Evolutionary conservation across 2,797 vertebrate genomes (phyloP).

Genomic region (Bradypodion ventrale): DNA sequence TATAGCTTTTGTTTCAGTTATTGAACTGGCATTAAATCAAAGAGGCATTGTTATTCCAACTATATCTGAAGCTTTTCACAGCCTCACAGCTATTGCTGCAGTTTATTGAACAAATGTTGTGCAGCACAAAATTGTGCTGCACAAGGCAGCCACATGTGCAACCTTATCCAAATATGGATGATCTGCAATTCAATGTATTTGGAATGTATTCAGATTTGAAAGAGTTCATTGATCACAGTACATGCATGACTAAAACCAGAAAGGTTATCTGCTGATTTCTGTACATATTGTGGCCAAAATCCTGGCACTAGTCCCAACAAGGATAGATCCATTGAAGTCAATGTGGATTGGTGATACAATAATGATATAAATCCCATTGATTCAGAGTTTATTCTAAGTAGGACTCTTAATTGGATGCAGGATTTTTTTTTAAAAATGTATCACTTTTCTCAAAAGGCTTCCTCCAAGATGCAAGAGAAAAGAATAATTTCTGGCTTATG

Average conservation of each 20-base stretch:
- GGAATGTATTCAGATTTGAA: not conserved
- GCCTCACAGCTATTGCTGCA: not conserved
- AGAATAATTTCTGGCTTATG: not conserved
- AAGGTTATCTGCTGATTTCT: not conserved
- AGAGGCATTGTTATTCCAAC: conserved; percentile 28
- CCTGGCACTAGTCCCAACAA: too few relatives aligned
- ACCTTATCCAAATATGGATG: not conserved
- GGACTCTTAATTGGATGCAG: too few relatives aligned
- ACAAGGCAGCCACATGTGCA: not conserved
- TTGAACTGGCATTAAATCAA: conserved; percentile 49
- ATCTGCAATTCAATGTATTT: not conserved
- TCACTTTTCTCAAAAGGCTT: not conserved
- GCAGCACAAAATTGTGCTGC: conserved; percentile 19
- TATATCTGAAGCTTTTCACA: not conserved
- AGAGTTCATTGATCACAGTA: not conserved
- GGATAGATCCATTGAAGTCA: too few relatives aligned
- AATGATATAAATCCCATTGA: too few relatives aligned
- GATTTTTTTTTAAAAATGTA: too few relatives aligned
- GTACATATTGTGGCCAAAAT: not conserved
- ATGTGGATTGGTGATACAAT: too few relatives aligned
- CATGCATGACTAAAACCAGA: not conserved
- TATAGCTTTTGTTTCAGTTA: conserved; percentile 50
- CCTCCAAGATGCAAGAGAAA: not conserved
- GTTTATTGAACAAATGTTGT: too few relatives aligned
- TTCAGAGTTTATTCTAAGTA: too few relatives aligned